Conservation (phyloP, 2,888 invertebrate genomes). For the Thereva unica region DNA sequence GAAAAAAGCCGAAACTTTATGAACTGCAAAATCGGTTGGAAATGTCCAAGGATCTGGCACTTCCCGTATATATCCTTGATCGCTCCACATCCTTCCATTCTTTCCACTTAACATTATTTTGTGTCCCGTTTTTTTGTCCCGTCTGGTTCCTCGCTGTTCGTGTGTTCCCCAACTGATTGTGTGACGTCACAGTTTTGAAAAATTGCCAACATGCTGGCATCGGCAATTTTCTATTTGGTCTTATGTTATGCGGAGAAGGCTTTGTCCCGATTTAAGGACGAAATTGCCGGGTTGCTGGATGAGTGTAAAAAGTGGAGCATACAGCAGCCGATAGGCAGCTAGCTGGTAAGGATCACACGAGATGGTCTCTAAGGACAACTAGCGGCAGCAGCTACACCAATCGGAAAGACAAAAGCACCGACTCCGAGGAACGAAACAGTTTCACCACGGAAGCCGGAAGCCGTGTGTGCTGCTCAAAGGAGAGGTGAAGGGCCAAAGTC, state of each 20-base stretch:
- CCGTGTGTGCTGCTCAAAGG: background rate
- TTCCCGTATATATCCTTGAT: slow-evolving; percentile 20
- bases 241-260: slow-evolving; percentile 10
- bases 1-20: slow-evolving; percentile 26
- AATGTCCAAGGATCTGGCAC: slow-evolving; percentile 26
- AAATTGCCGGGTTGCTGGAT: slow-evolving; percentile 2
- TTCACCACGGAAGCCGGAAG: background rate
- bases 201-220: slow-evolving; percentile 15
- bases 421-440: slow-evolving; percentile 10
- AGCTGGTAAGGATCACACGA: background rate
- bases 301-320: slow-evolving; percentile 7
- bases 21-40: slow-evolving; percentile 37
- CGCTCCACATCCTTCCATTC: slow-evolving; percentile 8
- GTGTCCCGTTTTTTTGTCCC: background rate
- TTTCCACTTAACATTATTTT: slow-evolving; percentile 1
- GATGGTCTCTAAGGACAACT: background rate
- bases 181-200: slow-evolving; percentile 14
- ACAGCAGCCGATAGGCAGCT: slow-evolving; percentile 1
- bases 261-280: slow-evolving; percentile 7
- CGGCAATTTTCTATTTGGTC: slow-evolving; percentile 10
- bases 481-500: too few species aligned
- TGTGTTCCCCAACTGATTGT: slow-evolving; percentile 1
- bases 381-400: slow-evolving; percentile 10
- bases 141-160: background rate
- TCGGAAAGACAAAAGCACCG: background rate